phyloP scores from a whole-genome alignment of 2,797 vertebrate genomes.

The Syndactyla subalaris region DNA sequence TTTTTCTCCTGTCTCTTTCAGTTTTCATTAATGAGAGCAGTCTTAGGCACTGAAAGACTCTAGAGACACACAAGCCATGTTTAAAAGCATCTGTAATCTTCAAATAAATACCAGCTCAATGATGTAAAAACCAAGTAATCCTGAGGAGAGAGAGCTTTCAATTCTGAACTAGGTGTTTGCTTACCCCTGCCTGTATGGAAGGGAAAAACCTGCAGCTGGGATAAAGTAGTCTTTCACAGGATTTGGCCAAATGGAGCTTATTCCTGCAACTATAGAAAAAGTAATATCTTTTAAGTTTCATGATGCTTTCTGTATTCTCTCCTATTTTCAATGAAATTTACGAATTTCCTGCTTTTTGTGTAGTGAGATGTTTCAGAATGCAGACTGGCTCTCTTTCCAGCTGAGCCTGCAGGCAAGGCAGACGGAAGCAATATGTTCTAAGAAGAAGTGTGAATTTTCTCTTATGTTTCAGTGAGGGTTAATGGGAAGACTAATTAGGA shows the following conservation, averaged over 20 bases:
- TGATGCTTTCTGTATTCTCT: neutral
- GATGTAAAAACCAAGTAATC: neutral
- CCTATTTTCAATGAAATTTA: neutral
- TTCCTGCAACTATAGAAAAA: neutral
- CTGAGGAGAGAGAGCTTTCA: neutral
- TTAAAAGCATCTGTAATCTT: neutral
- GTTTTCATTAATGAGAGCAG: neutral
- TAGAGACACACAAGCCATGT: neutral
- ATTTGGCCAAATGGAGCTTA: neutral
- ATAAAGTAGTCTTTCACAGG: neutral
- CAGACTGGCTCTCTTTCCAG: neutral
- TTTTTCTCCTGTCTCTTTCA: neutral
- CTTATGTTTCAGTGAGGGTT: neutral
- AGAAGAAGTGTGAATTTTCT: conserved; percentile 25
- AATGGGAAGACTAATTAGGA: conserved; percentile 43
- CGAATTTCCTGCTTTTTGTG: neutral
- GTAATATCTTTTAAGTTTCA: neutral
- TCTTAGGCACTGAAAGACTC: neutral
- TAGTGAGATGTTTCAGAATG: neutral
- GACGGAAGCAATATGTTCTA: conserved; percentile 38
- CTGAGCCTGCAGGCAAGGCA: conserved; percentile 8
- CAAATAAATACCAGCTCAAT: neutral
- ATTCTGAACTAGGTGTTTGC: neutral
- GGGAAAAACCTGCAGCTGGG: neutral
- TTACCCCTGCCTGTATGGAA: neutral